Percentiles rank a stretch among this genome's conserved stretches.
These are phyloP conservation scores for Liasis olivaceus DNA, from an alignment of 2,797 vertebrate genomes.

Conservation along the genomic window DNA sequence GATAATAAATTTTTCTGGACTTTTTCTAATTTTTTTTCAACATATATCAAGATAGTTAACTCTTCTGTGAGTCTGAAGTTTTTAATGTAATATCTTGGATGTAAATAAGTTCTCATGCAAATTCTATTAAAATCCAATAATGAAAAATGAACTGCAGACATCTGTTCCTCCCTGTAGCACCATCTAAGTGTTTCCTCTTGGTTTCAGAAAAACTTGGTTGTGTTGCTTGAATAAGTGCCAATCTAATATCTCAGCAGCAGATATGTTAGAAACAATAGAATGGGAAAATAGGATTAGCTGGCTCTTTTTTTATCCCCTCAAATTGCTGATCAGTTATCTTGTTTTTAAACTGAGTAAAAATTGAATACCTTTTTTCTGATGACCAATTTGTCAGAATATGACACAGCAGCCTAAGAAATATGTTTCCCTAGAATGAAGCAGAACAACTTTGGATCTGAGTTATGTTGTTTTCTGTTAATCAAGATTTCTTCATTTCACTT, in stretches of 20 bases:
- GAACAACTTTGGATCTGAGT: conserved; percentile 7
- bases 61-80: conserved; percentile 45
- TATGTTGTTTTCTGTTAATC: conserved; percentile 40
- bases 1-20: conserved; percentile 2
- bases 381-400: conserved; percentile 27
- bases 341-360: conserved; percentile 55
- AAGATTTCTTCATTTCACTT: neutral
- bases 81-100: conserved; percentile 63
- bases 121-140: conserved; percentile 69
- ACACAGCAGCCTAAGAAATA: conserved; percentile 27
- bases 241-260: conserved; percentile 45
- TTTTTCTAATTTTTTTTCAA: conserved; percentile 7
- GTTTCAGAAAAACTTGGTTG: conserved; percentile 56
- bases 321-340: conserved; percentile 51
- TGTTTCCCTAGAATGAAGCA: conserved; percentile 13
- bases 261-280: conserved; percentile 51
- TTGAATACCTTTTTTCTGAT: conserved; percentile 38
- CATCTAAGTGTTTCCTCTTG: conserved; percentile 57
- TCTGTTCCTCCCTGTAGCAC: conserved; percentile 61
- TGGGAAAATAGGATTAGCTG: conserved; percentile 57
- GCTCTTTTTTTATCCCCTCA: conserved; percentile 43
- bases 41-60: conserved; percentile 28
- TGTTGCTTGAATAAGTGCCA: conserved; percentile 55
- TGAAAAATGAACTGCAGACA: conserved; percentile 68
- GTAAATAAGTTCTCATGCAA: conserved; percentile 62